Evolutionary conservation across 2,797 vertebrate species (phyloP), one percentile per base, ranked within the genome.

Genomic region (Prionace glauca): DNA sequence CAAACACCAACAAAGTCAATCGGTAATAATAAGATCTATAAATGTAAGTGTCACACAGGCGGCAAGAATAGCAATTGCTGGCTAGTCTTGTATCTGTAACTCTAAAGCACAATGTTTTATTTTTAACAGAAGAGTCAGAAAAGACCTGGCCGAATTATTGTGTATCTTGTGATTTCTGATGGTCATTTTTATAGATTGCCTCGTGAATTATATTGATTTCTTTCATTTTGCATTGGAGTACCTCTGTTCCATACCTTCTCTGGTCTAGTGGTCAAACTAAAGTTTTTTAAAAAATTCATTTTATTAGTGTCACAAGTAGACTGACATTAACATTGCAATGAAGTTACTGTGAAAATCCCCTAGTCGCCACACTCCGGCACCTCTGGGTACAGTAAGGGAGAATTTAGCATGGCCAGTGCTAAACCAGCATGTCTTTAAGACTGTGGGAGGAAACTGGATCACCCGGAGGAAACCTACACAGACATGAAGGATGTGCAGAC

Each of bases 1-100:
- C 93, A 50, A 77, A 74, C 71, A 77, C 71, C 93, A 95, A 67
- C 71, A 56, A 77, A 95, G 93, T 95, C 93, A 60, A 26, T 95
- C 50, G 74, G 71, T 77, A 77, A 74, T 95, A 60, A 18, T n/a
- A 95, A 95, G 71, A 95, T 95, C 45, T 60, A 29, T 74, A 50
- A 29, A 45, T 18, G 29, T 77, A 77, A 95, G 74, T 74, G 50
- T 95, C 72, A 95, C 93, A 50, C 14, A 18, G 45, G 29, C 29
- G n/a, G 12, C 71, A 4, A 95, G 29, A 56, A 77, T 72, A 41
- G 71, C 71, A 95, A 95, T 60, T 74, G 41, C 93, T 50, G 72
- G 93, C 93, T 95, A 24, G 93, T 60, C 69, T 72, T 74, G 71
- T 45, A 74, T 14, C 71, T 77, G 45, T 56, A 95, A 77, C 26